A percentile compares a stretch with the other conserved stretches of the same genome.
Evolutionary conservation across 1,140 invertebrate genomes (phyloP).

Genomic region (Drosophila eugracilis): DNA sequence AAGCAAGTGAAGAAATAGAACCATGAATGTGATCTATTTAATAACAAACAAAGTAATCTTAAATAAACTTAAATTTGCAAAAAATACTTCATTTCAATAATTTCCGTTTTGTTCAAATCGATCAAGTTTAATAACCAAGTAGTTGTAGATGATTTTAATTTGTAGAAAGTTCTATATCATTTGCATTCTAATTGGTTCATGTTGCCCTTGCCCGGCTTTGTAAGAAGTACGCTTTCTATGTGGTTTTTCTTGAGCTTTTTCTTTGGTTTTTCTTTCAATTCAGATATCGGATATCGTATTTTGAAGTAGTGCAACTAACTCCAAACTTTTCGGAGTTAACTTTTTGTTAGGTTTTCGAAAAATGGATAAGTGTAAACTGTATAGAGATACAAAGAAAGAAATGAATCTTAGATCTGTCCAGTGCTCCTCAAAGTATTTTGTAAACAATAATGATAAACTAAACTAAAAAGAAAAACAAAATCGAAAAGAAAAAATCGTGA

Average conservation of each 20-base stretch:
- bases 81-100: conserved; percentile 28
- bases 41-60: conserved; percentile 61
- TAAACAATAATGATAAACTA: conserved; percentile 82
- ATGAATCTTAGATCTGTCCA: conserved; percentile 81
- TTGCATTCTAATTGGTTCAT: conserved; percentile 15
- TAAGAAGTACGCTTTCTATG: conserved; percentile 41
- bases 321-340: conserved; percentile 21
- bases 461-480: conserved; percentile 27
- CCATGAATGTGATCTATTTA: conserved; percentile 85
- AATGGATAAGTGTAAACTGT: conserved; percentile 67
- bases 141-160: conserved; percentile 58
- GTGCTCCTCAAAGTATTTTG: conserved; percentile 84
- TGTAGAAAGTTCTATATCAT: conserved; percentile 54
- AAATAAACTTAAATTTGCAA: conserved; percentile 27
- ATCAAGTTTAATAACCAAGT: conserved; percentile 41
- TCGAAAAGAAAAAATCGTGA: conserved; percentile 16
- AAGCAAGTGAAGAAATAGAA: conserved; percentile 81
- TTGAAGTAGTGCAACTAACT: conserved; percentile 17
- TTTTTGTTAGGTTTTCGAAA: conserved; percentile 43
- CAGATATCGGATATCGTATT: conserved; percentile 19
- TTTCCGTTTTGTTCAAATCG: conserved; percentile 22
- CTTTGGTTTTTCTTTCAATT: background rate
- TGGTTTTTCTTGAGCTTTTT: conserved; percentile 31
- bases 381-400: conserved; percentile 46
- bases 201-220: conserved; percentile 42